phyloP scores from a whole-genome alignment of 2,888 invertebrate species.

The Agapetus fuscipes region DNA sequence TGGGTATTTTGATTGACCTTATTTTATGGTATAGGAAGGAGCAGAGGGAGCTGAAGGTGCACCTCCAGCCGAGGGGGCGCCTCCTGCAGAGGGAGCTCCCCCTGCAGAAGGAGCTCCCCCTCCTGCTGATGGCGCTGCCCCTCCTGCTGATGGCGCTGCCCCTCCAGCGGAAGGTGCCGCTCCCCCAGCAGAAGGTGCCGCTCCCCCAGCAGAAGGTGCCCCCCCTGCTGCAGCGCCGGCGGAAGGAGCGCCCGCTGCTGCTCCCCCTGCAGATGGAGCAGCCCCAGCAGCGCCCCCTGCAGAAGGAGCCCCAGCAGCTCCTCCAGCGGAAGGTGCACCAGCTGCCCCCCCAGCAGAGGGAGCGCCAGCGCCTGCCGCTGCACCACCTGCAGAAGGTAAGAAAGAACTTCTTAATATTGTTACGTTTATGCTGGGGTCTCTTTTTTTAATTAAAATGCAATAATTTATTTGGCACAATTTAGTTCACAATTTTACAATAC shows the following conservation, averaged over 20 bases:
- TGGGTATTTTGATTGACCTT: too few species aligned
- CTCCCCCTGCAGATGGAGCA: slow-evolving; percentile 18
- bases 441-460: too few species aligned
- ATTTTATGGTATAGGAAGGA: slow-evolving; percentile 13
- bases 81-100: slow-evolving; percentile 28
- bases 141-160: too few species aligned
- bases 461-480: too few species aligned
- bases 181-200: too few species aligned
- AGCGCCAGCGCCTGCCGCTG: slow-evolving; percentile 21
- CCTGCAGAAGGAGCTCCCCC: slow-evolving; percentile 28
- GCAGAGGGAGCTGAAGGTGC: slow-evolving; percentile 20
- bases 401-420: too few species aligned
- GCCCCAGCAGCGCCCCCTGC: slow-evolving; percentile 11
- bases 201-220: slow-evolving; percentile 23
- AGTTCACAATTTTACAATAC: too few species aligned
- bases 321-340: slow-evolving; percentile 21
- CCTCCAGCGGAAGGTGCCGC: too few species aligned
- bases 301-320: slow-evolving; percentile 18
- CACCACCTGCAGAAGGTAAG: slow-evolving; percentile 23
- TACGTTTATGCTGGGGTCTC: too few species aligned
- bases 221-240: slow-evolving; percentile 24
- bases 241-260: slow-evolving; percentile 25
- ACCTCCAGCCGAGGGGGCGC: too few species aligned
- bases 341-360: slow-evolving; percentile 9
- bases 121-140: too few species aligned